These are phyloP conservation scores for Diplodus sargus DNA, from an alignment of 2,797 vertebrate genomes.

Conservation along the genomic window DNA sequence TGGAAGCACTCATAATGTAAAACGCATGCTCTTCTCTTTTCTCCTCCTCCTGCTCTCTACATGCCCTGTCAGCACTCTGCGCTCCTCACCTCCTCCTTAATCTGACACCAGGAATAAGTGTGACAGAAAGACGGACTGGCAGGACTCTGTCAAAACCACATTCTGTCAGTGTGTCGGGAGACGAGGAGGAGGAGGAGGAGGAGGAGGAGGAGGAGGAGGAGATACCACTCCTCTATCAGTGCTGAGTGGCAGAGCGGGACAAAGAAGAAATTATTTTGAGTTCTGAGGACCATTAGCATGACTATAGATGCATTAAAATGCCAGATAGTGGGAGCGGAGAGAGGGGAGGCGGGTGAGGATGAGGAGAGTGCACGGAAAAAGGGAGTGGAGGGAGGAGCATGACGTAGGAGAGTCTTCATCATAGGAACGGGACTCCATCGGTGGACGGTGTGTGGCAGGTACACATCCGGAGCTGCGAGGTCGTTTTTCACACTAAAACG, in stretches of 20 bases:
- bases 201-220: slow-evolving; percentile 33
- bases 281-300: slow-evolving; percentile 80
- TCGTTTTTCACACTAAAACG: too few relatives aligned
- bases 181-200: slow-evolving; percentile 33
- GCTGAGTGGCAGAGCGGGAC: slow-evolving; percentile 77
- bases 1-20: slow-evolving; percentile 73
- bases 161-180: slow-evolving; percentile 48
- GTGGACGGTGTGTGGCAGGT: too few relatives aligned
- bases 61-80: slow-evolving; percentile 74
- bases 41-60: slow-evolving; percentile 24
- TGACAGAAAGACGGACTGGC: slow-evolving; percentile 66
- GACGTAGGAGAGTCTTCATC: slow-evolving; percentile 35
- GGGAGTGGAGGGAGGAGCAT: slow-evolving; percentile 37
- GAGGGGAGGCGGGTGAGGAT: slow-evolving; percentile 32
- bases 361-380: slow-evolving; percentile 27
- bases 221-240: slow-evolving; percentile 77
- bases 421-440: slow-evolving; percentile 38
- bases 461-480: too few relatives aligned
- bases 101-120: slow-evolving; percentile 67
- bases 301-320: slow-evolving; percentile 83
- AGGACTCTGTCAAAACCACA: slow-evolving; percentile 71
- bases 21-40: slow-evolving; percentile 52
- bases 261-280: slow-evolving; percentile 80
- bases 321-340: slow-evolving; percentile 61
- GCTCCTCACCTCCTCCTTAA: slow-evolving; percentile 60